Evolutionary conservation across 2,797 vertebrate species (phyloP).

Genomic region (Pampus argenteus): DNA sequence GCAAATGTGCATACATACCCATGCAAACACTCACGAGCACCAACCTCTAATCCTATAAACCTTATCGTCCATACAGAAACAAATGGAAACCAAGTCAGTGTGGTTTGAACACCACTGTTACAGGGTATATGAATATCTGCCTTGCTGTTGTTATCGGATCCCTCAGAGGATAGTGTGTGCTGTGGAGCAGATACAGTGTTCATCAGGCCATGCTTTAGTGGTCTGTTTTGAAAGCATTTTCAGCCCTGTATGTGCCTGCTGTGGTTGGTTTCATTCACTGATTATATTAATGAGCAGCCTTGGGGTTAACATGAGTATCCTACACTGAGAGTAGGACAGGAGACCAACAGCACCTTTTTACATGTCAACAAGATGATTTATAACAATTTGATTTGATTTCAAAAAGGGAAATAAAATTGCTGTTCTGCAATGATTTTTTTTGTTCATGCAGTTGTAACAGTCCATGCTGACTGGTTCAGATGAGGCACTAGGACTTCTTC

Average conservation of each 20-base stretch:
- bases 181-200: conserved; percentile 40
- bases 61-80: conserved; percentile 23
- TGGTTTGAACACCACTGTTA: conserved; percentile 14
- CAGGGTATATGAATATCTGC: conserved; percentile 20
- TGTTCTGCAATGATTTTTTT: neutral
- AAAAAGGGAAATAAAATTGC: neutral
- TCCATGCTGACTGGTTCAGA: neutral
- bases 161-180: conserved; percentile 42
- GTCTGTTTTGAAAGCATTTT: conserved; percentile 41
- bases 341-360: conserved; percentile 32
- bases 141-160: conserved; percentile 12
- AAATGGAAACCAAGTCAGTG: conserved; percentile 9
- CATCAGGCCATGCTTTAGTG: conserved; percentile 42
- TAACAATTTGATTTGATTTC: too few relatives aligned
- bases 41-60: conserved; percentile 32
- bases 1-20: too few relatives aligned
- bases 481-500: neutral
- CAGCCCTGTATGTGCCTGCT: conserved; percentile 9
- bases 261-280: conserved; percentile 51
- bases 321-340: neutral
- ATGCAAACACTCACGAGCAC: conserved; percentile 8
- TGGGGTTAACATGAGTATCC: conserved; percentile 24
- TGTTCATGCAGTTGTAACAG: neutral
- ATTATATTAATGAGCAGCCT: conserved; percentile 52
- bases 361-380: neutral